Evolutionary conservation across 2,797 vertebrate genomes (phyloP).

Genomic region (Limnodromus scolopaceus): DNA sequence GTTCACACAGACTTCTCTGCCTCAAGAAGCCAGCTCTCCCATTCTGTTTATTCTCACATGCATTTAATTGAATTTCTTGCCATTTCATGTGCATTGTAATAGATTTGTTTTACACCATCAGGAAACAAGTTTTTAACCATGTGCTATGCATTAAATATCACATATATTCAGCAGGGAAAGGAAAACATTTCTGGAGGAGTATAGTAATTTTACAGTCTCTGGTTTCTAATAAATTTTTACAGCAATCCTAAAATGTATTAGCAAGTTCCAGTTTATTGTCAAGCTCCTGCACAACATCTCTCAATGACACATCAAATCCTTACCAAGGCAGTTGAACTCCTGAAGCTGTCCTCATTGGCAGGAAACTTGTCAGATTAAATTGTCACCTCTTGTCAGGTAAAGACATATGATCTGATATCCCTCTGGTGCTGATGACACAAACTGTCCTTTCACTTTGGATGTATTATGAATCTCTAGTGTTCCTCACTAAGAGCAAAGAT

Average conservation of each 20-base stretch:
- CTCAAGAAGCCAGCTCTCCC: neutral
- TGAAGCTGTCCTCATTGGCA: constrained; percentile 72
- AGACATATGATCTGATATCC: constrained; percentile 55
- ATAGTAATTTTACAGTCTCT: constrained; percentile 79
- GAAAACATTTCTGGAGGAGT: constrained; percentile 69
- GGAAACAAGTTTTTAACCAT: constrained; percentile 74
- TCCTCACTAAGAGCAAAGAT: neutral
- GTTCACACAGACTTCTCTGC: neutral
- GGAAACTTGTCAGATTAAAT: constrained; percentile 77
- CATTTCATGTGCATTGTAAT: constrained; percentile 62
- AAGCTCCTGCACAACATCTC: constrained; percentile 59
- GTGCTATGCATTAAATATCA: constrained; percentile 68
- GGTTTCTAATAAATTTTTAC: constrained; percentile 80
- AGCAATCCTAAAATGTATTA: constrained; percentile 75
- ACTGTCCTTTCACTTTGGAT: constrained; percentile 28
- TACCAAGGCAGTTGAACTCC: constrained; percentile 60
- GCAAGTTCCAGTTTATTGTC: constrained; percentile 75
- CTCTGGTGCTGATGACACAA: constrained; percentile 50
- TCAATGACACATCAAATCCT: constrained; percentile 72
- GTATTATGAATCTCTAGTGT: constrained; percentile 17
- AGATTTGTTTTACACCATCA: constrained; percentile 67
- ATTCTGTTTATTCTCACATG: constrained; percentile 49
- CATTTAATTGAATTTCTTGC: constrained; percentile 66
- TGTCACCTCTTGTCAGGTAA: constrained; percentile 74
- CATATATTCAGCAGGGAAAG: constrained; percentile 74